phyloP scores from a whole-genome alignment of 2,797 vertebrate species.

The Nothura maculosa region DNA sequence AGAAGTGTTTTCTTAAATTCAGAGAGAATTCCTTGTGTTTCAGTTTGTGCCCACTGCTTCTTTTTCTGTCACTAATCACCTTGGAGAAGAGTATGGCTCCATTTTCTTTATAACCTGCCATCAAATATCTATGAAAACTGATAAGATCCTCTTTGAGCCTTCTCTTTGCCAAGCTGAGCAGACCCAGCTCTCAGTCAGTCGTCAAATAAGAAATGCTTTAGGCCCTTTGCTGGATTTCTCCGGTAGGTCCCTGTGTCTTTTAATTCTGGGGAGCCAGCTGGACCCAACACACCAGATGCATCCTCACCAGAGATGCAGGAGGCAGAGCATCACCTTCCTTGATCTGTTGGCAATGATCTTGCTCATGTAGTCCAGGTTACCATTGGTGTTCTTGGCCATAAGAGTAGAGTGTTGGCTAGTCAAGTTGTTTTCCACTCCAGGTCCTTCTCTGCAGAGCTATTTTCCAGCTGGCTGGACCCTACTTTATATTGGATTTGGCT shows the following conservation, averaged over 20 bases:
- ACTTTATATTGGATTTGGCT: no score
- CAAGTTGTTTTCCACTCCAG: no score
- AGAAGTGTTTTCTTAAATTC: background rate
- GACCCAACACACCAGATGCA: background rate
- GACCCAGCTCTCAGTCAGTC: background rate
- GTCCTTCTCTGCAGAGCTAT: background rate
- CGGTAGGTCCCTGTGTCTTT: background rate
- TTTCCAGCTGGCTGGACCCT: background rate
- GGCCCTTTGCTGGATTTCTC: background rate
- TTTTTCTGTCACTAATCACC: background rate
- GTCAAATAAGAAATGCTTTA: background rate
- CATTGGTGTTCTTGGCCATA: no score
- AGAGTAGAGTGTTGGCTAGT: no score
- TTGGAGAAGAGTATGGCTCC: background rate
- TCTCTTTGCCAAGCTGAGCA: background rate
- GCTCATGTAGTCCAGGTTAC: no score
- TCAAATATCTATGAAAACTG: background rate
- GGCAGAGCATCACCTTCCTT: background rate
- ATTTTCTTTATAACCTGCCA: background rate
- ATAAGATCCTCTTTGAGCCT: background rate
- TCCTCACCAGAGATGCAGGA: background rate
- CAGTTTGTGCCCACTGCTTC: background rate
- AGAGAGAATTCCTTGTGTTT: background rate
- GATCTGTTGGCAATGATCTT: background rate
- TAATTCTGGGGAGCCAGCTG: background rate